A percentile compares a stretch with the other conserved stretches of the same genome.
These are phyloP conservation scores for Pangasianodon hypophthalmus DNA, from an alignment of 2,113 vertebrate genomes.

Conservation along the genomic window DNA sequence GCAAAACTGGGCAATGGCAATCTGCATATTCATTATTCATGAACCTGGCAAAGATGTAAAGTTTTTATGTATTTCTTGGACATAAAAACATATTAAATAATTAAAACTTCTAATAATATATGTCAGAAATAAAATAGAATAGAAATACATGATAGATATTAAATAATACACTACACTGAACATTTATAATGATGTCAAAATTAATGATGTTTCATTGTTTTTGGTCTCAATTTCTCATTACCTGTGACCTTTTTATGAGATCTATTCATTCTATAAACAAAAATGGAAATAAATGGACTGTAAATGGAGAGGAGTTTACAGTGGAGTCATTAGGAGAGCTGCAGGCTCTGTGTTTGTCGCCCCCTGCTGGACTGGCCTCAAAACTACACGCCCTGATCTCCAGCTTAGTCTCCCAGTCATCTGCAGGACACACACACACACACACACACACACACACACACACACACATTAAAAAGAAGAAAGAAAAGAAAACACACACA, in stretches of 20 bases:
- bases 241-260: not conserved
- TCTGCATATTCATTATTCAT: not conserved
- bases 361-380: constrained; percentile 4
- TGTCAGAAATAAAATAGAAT: not conserved
- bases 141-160: not conserved
- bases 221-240: not conserved
- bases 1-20: not conserved
- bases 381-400: constrained; percentile 19
- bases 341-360: constrained; percentile 8
- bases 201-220: not conserved
- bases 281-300: not conserved
- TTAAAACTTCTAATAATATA: not conserved
- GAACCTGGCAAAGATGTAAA: not conserved
- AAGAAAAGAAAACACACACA: not conserved
- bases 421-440: not conserved
- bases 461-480: not conserved
- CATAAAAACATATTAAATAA: not conserved
- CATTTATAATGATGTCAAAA: not conserved
- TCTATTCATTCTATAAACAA: not conserved
- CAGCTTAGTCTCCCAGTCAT: constrained; percentile 25
- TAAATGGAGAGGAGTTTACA: not conserved
- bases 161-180: not conserved
- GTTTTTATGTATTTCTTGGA: not conserved
- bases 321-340: not conserved
- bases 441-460: not conserved